A percentile compares a stretch with the other conserved stretches of the same genome.
Evolutionary conservation across 2,797 vertebrate genomes (phyloP).

Genomic region (Vespertilio murinus): DNA sequence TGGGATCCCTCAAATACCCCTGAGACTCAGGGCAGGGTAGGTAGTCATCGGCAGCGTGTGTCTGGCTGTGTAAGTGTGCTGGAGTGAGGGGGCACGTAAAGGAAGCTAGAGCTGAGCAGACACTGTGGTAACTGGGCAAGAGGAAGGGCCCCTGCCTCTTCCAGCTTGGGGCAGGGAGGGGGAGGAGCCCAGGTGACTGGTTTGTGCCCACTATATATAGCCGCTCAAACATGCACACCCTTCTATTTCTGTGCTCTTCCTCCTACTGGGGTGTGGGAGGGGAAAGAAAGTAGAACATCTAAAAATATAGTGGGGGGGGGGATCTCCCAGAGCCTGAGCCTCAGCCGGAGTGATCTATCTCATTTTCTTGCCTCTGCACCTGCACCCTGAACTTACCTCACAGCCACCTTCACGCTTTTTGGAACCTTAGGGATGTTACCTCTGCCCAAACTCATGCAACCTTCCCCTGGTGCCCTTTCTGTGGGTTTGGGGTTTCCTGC

Average conservation of each 20-base stretch:
- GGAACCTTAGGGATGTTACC: not conserved
- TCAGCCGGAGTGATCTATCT: slow-evolving; percentile 46
- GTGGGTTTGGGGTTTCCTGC: not conserved
- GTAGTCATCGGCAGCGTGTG: not conserved
- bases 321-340: slow-evolving; percentile 52
- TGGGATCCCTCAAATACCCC: not conserved
- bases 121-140: not conserved
- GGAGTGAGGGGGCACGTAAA: not conserved
- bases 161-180: not conserved
- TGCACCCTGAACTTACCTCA: slow-evolving; percentile 63
- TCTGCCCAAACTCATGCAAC: not conserved
- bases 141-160: not conserved
- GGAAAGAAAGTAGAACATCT: slow-evolving; percentile 80
- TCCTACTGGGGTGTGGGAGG: slow-evolving; percentile 74
- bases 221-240: slow-evolving; percentile 47
- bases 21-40: not conserved
- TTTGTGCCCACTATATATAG: slow-evolving; percentile 71
- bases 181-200: slow-evolving; percentile 32
- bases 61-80: not conserved
- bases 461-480: not conserved
- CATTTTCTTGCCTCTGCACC: slow-evolving; percentile 59
- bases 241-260: slow-evolving; percentile 76
- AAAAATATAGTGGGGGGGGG: slow-evolving; percentile 72
- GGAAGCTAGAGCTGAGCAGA: not conserved
- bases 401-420: not conserved